phyloP scores from a whole-genome alignment of 2,113 vertebrate genomes.

The Pachycephala philippinensis region DNA sequence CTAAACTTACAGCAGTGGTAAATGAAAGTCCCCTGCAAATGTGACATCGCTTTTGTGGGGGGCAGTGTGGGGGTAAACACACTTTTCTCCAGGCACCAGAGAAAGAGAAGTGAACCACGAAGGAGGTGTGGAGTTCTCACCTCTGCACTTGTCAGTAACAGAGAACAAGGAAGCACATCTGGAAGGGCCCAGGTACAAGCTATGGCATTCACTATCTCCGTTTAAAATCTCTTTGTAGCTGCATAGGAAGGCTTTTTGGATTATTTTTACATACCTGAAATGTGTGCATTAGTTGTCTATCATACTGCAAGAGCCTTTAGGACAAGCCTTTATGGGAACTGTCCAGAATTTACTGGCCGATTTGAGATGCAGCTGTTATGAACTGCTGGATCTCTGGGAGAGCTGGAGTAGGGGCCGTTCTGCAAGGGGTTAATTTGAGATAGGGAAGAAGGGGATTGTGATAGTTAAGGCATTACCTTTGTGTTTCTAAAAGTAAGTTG shows the following conservation, averaged over 20 bases:
- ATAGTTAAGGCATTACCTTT: background rate
- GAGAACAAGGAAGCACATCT: background rate
- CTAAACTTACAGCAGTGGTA: background rate
- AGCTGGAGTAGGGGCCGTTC: background rate
- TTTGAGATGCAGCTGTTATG: background rate
- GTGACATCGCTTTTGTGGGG: rapidly evolving
- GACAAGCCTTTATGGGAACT: background rate
- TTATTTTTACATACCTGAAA: background rate
- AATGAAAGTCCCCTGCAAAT: background rate
- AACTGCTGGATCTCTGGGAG: background rate
- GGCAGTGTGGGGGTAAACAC: background rate
- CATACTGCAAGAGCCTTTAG: background rate
- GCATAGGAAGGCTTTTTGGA: background rate
- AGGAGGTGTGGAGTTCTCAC: background rate
- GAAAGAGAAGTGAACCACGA: background rate
- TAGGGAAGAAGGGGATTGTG: background rate
- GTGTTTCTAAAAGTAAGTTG: background rate
- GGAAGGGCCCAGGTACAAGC: background rate
- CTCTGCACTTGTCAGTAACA: rapidly evolving
- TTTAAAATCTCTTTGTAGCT: slow-evolving; percentile 16
- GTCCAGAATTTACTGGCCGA: background rate
- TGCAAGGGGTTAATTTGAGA: background rate
- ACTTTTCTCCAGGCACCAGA: background rate
- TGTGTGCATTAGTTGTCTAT: background rate
- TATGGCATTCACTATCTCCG: background rate